These are phyloP conservation scores for Lordiphosa andalusiaca DNA, from an alignment of 2,888 invertebrate species.

Conservation along the genomic window DNA sequence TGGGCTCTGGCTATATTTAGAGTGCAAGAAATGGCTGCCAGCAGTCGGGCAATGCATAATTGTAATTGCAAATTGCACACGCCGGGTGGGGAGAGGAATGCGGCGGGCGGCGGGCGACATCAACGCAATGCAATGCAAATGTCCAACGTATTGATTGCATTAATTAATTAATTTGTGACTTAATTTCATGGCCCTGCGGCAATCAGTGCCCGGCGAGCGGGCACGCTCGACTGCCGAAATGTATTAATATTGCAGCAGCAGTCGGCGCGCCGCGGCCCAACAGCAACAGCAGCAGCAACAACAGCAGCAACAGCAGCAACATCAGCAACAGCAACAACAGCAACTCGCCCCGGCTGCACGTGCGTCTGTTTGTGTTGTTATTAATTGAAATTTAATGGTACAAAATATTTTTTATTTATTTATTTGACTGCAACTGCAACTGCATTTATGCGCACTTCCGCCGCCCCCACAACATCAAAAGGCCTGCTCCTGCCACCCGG, in stretches of 20 bases:
- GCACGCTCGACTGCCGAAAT: slow-evolving; percentile 73
- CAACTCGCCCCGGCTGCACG: slow-evolving; percentile 34
- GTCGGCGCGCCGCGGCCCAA: slow-evolving; percentile 25
- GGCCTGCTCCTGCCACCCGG: slow-evolving; percentile 22
- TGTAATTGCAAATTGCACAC: slow-evolving; percentile 62
- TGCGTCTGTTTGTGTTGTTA: slow-evolving; percentile 74
- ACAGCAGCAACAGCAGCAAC: too few species aligned
- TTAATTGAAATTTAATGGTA: slow-evolving; percentile 79
- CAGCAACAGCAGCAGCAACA: too few species aligned
- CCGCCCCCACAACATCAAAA: slow-evolving; percentile 62
- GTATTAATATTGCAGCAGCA: slow-evolving; percentile 65
- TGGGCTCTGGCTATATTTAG: slow-evolving; percentile 46
- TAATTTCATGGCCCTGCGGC: slow-evolving; percentile 75
- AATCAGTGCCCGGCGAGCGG: slow-evolving; percentile 52
- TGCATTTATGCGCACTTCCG: slow-evolving; percentile 74
- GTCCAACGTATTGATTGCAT: slow-evolving; percentile 76
- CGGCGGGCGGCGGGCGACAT: slow-evolving; percentile 5
- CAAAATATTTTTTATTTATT: slow-evolving; percentile 75
- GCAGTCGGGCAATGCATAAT: slow-evolving; percentile 49
- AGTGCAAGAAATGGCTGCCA: slow-evolving; percentile 57
- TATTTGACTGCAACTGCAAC: slow-evolving; percentile 59
- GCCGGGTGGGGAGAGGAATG: slow-evolving; percentile 21
- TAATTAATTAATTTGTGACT: slow-evolving; percentile 75
- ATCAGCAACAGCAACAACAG: too few species aligned
- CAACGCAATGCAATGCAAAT: slow-evolving; percentile 68